phyloP scores from a whole-genome alignment of 2,888 invertebrate species.

The Calameuta pallipes region DNA sequence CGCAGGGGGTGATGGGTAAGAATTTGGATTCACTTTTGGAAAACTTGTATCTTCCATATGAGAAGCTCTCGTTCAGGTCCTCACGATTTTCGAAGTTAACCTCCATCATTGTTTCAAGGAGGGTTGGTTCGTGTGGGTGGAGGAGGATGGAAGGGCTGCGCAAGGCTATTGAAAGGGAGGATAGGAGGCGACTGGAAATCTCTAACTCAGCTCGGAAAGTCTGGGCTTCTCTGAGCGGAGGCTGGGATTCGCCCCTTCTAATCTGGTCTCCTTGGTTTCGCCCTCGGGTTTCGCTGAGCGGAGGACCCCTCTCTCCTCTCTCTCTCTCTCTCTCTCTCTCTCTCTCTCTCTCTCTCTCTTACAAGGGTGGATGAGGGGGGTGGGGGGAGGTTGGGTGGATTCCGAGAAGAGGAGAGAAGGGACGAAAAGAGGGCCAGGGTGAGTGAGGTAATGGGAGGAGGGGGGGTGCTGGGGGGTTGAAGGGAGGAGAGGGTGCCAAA shows the following conservation, averaged over 20 bases:
- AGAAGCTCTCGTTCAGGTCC: slow-evolving; percentile 13
- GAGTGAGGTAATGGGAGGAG: slow-evolving; percentile 25
- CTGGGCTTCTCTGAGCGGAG: slow-evolving; percentile 40
- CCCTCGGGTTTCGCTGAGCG: slow-evolving; percentile 50
- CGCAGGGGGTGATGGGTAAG: not conserved
- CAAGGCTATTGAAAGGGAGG: slow-evolving; percentile 12
- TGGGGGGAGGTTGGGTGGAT: slow-evolving; percentile 23
- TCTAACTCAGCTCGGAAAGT: slow-evolving; percentile 43
- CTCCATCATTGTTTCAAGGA: slow-evolving; percentile 51
- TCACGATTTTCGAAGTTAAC: slow-evolving; percentile 35
- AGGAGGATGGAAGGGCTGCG: slow-evolving; percentile 19
- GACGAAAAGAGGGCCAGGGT: slow-evolving; percentile 18
- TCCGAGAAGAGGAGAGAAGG: slow-evolving; percentile 9
- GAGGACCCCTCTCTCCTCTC: slow-evolving; percentile 10
- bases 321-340: not conserved
- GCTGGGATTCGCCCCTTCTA: slow-evolving; percentile 59
- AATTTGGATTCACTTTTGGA: not conserved
- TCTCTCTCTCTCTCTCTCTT: not conserved
- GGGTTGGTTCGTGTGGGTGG: slow-evolving; percentile 21
- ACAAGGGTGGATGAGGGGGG: slow-evolving; percentile 28
- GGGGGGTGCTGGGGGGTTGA: slow-evolving; percentile 33
- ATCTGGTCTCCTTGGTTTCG: slow-evolving; percentile 66
- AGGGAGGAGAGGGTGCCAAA: slow-evolving; percentile 30
- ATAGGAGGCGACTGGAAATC: slow-evolving; percentile 46
- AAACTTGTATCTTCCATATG: not conserved